phyloP scores from a whole-genome alignment of 2,113 vertebrate species.

The Limnothrissa miodon region DNA sequence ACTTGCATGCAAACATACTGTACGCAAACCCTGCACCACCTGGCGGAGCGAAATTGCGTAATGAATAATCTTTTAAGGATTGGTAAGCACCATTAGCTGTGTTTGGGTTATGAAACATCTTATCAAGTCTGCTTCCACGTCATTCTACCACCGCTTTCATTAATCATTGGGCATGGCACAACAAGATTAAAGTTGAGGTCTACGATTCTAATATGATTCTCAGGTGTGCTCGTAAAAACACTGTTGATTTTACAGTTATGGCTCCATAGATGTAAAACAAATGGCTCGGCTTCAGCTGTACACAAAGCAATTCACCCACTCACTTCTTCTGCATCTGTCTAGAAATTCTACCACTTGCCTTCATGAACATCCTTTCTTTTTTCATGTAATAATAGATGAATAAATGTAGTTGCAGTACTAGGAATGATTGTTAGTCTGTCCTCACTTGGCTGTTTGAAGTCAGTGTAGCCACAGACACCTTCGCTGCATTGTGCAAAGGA shows the following conservation, averaged over 20 bases:
- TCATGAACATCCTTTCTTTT: too few species aligned
- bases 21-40: neutral
- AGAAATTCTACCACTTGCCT: too few species aligned
- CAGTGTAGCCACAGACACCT: neutral
- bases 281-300: too few species aligned
- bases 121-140: neutral
- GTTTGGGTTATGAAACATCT: neutral
- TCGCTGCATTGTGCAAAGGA: neutral
- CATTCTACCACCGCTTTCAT: neutral
- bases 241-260: too few species aligned
- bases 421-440: neutral
- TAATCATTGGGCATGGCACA: neutral
- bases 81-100: neutral
- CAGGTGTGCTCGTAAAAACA: too few species aligned
- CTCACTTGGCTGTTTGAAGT: neutral
- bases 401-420: neutral
- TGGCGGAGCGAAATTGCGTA: neutral
- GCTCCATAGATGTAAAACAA: too few species aligned
- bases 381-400: too few species aligned
- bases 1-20: neutral
- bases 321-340: too few species aligned
- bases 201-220: neutral
- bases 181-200: neutral
- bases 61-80: neutral
- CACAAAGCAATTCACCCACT: too few species aligned